Evolutionary conservation across 2,888 invertebrate species (phyloP).

Genomic region (Sympetrum striolatum): DNA sequence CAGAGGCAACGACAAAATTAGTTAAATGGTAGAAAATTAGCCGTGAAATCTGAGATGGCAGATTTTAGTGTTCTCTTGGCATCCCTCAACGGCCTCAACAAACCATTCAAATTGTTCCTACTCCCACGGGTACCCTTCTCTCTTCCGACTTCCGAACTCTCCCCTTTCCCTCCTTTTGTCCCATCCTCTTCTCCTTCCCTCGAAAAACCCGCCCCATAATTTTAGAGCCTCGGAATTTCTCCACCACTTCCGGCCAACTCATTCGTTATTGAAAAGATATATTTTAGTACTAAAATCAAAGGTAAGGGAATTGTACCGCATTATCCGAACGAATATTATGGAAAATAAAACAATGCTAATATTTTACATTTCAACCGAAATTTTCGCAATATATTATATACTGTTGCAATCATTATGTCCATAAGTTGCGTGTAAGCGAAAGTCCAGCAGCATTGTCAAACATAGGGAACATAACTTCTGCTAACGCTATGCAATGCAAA

Average conservation of each 20-base stretch:
- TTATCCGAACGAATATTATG: too few species aligned
- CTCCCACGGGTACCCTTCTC: constrained; percentile 18
- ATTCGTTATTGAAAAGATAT: not conserved
- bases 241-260: not conserved
- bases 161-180: not conserved
- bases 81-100: not conserved
- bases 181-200: not conserved
- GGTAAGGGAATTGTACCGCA: too few species aligned
- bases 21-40: constrained; percentile 24
- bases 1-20: not conserved
- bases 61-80: not conserved
- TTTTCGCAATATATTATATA: too few species aligned
- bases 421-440: too few species aligned
- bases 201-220: not conserved
- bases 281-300: not conserved
- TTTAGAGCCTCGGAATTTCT: not conserved
- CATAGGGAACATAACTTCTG: too few species aligned
- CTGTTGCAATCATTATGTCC: too few species aligned
- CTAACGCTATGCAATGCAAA: too few species aligned
- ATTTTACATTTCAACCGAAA: too few species aligned
- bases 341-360: too few species aligned
- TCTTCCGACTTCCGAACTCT: not conserved
- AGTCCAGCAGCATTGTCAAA: too few species aligned
- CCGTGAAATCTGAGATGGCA: constrained; percentile 28
- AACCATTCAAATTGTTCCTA: not conserved